These are phyloP conservation scores for Rhinella marina DNA, from an alignment of 2,797 vertebrate genomes.

Conservation along the genomic window DNA sequence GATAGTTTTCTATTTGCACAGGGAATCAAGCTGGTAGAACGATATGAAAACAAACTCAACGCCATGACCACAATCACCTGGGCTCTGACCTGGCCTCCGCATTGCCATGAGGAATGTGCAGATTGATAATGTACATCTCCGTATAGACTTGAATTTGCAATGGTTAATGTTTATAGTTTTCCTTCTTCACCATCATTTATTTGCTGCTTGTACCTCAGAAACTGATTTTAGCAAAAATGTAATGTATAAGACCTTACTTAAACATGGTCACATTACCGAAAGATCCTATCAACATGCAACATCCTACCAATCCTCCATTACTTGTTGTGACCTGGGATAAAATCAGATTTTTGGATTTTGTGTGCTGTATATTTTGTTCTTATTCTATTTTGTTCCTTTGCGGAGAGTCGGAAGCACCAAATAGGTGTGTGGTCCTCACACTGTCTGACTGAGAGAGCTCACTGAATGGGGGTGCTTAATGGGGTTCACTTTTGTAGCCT, in stretches of 20 bases:
- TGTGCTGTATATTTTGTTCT: neutral
- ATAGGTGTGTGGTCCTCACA: too few species aligned
- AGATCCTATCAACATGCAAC: neutral
- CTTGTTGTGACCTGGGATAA: neutral
- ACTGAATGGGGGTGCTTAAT: too few species aligned
- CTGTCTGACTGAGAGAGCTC: too few species aligned
- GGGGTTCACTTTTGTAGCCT: neutral
- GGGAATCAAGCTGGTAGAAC: neutral
- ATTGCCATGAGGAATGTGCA: neutral
- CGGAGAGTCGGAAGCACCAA: neutral
- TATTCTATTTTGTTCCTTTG: neutral
- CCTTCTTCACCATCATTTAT: neutral
- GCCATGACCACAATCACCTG: neutral
- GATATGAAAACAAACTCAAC: neutral
- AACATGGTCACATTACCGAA: neutral
- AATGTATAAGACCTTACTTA: neutral
- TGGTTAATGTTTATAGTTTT: too few species aligned
- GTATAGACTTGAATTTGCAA: neutral
- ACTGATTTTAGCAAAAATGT: neutral
- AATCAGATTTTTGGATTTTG: neutral
- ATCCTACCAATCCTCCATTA: neutral
- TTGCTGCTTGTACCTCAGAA: neutral
- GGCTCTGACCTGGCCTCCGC: neutral
- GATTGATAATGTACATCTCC: neutral
- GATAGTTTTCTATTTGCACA: conserved; percentile 16